phyloP scores from a whole-genome alignment of 92 coral and sea anemone genomes.

The Virgularia gustaviana region DNA sequence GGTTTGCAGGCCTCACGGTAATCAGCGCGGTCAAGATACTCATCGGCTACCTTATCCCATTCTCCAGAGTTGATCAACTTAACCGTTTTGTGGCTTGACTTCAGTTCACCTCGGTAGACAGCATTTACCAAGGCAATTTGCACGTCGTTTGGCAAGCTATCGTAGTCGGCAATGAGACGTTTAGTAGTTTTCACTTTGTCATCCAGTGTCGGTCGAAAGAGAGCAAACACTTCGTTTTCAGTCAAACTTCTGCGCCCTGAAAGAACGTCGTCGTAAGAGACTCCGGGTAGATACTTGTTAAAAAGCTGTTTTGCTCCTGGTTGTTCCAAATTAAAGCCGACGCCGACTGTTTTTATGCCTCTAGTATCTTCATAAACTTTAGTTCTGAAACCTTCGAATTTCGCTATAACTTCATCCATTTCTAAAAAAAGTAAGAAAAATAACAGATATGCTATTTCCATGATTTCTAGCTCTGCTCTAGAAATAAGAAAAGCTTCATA shows the following conservation, averaged over 20 bases:
- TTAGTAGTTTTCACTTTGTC: conserved; percentile 23
- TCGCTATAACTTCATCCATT: conserved; percentile 19
- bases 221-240: background rate
- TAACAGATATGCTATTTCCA: too few relatives aligned
- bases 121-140: conserved; percentile 27
- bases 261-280: conserved; percentile 12
- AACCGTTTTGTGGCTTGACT: conserved; percentile 26
- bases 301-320: conserved; percentile 9
- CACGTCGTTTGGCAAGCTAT: background rate
- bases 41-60: conserved; percentile 33
- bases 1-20: conserved; percentile 22
- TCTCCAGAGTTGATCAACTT: conserved; percentile 18
- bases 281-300: conserved; percentile 6
- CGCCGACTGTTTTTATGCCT: conserved; percentile 33
- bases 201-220: conserved; percentile 12
- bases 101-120: conserved; percentile 20
- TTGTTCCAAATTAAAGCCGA: conserved; percentile 34
- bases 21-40: conserved; percentile 24
- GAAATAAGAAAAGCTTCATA: too few relatives aligned
- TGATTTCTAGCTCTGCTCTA: too few relatives aligned
- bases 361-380: conserved; percentile 18
- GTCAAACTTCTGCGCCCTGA: conserved; percentile 27
- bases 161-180: conserved; percentile 15
- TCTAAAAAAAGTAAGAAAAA: background rate
- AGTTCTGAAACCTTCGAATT: conserved; percentile 16